Percentiles rank a stretch among this genome's conserved stretches.
These are phyloP conservation scores for Apantesis nais DNA, from an alignment of 2,888 invertebrate genomes.

Conservation along the genomic window DNA sequence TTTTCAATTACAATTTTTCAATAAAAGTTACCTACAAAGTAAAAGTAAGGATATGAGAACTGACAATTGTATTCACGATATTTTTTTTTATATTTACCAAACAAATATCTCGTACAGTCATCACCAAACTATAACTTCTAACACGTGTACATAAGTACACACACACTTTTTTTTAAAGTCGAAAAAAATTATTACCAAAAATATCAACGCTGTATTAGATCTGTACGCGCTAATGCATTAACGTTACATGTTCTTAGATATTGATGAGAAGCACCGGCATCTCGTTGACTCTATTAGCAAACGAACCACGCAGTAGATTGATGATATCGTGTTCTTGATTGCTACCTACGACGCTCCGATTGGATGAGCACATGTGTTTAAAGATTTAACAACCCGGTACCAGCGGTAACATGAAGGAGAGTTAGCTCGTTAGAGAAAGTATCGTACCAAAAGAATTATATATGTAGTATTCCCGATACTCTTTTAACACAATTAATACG, in stretches of 20 bases:
- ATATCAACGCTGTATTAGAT: neutral
- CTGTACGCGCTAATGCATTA: constrained; percentile 6
- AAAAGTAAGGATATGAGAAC: too few species aligned
- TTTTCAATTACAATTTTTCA: too few species aligned
- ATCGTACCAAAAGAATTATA: neutral
- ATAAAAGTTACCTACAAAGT: too few species aligned
- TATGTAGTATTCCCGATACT: neutral
- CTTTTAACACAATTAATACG: neutral
- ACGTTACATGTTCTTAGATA: constrained; percentile 32
- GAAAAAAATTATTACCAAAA: neutral
- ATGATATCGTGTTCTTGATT: constrained; percentile 51
- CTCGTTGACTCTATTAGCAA: constrained; percentile 55
- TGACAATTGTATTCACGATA: too few species aligned
- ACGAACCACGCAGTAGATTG: constrained; percentile 54
- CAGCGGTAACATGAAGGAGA: constrained; percentile 3
- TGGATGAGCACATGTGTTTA: constrained; percentile 47
- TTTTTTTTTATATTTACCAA: too few species aligned
- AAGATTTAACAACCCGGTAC: constrained; percentile 36
- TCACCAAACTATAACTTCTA: too few species aligned
- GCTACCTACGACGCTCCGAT: constrained; percentile 41
- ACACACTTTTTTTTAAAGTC: neutral
- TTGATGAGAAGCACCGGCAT: constrained; percentile 40
- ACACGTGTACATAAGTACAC: too few species aligned
- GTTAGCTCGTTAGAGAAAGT: neutral
- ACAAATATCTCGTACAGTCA: too few species aligned